These are phyloP conservation scores for Vulpes lagopus DNA, from an alignment of 2,113 vertebrate genomes.

Conservation along the genomic window DNA sequence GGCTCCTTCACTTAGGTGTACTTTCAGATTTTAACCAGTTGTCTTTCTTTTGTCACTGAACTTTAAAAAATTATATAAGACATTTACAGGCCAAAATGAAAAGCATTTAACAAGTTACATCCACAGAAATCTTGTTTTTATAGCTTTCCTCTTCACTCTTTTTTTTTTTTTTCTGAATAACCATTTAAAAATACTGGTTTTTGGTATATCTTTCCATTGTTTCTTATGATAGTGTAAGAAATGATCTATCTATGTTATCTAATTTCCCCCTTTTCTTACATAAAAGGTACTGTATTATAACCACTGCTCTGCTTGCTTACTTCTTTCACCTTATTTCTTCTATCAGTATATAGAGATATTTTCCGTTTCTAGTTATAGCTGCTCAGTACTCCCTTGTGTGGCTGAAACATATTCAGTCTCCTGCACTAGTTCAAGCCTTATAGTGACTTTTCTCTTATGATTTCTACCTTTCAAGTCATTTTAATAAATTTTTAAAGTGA, in stretches of 20 bases:
- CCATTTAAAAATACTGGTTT: neutral
- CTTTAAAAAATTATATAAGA: neutral
- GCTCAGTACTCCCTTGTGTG: neutral
- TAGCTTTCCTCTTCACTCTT: neutral
- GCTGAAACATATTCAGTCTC: neutral
- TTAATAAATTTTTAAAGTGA: neutral
- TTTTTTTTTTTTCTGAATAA: neutral
- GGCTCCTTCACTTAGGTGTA: neutral
- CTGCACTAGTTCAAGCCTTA: neutral
- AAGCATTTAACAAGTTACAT: neutral
- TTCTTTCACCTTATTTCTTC: neutral
- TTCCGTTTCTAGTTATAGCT: neutral
- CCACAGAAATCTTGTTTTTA: neutral
- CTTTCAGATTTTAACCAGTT: constrained; percentile 19
- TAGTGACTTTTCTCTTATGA: neutral
- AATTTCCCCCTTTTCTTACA: neutral
- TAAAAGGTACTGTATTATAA: neutral
- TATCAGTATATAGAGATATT: neutral
- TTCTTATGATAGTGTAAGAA: neutral
- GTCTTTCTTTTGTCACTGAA: neutral
- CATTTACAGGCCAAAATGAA: neutral
- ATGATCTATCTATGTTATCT: neutral
- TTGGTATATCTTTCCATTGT: neutral
- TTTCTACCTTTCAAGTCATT: neutral
- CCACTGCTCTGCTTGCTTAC: neutral